phyloP scores from a whole-genome alignment of 1,140 invertebrate genomes.

The Penaeus japonicus region DNA sequence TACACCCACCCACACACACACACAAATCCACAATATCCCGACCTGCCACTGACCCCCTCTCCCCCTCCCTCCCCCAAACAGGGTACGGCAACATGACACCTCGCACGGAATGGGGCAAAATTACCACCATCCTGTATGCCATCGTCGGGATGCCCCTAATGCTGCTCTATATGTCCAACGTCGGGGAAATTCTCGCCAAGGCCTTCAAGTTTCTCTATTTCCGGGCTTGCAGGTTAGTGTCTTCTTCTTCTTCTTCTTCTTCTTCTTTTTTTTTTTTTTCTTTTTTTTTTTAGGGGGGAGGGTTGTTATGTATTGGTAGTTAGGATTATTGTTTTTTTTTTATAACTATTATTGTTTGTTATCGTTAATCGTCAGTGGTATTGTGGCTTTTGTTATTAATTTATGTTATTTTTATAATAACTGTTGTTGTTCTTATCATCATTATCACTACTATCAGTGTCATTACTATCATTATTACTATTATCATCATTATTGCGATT shows the following conservation, averaged over 20 bases:
- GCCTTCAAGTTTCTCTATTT: slow-evolving; percentile 59
- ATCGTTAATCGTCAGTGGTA: no score
- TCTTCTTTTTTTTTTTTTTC: not conserved
- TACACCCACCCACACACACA: no score
- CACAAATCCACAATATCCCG: no score
- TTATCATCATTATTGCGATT: no score
- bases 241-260: not conserved
- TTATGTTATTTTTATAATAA: no score
- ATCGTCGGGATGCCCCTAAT: slow-evolving; percentile 91
- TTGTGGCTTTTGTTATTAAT: no score
- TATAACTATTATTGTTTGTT: no score
- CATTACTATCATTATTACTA: no score
- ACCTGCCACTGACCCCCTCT: not conserved
- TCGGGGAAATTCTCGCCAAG: slow-evolving; percentile 67
- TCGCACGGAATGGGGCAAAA: slow-evolving; percentile 77
- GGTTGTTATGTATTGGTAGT: no score
- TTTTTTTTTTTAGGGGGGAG: not conserved
- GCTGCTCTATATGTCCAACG: slow-evolving; percentile 84
- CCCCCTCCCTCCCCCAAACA: slow-evolving; percentile 64
- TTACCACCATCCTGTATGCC: slow-evolving; percentile 87
- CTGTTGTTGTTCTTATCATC: no score
- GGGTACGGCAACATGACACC: slow-evolving; percentile 90
- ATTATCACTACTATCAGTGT: no score
- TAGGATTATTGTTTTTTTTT: no score
- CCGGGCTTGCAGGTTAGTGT: slow-evolving; percentile 55